These are phyloP conservation scores for Pheosia tremula DNA, from an alignment of 2,888 invertebrate genomes.

Conservation along the genomic window DNA sequence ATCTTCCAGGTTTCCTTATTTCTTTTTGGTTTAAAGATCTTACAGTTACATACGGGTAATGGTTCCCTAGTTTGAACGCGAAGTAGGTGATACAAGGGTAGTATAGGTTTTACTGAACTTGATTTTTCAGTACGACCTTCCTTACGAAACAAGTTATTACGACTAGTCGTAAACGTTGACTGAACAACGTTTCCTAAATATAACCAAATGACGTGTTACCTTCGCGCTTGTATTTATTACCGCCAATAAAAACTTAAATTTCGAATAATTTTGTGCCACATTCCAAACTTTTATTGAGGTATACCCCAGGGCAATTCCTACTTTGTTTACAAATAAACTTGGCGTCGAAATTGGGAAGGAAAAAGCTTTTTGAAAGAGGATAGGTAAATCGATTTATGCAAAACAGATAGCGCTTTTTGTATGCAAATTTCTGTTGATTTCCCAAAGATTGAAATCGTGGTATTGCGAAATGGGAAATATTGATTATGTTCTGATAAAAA, in stretches of 20 bases:
- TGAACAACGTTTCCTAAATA: constrained; percentile 30
- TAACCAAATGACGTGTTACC: constrained; percentile 38
- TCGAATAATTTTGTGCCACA: constrained; percentile 65
- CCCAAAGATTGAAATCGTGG: constrained; percentile 79
- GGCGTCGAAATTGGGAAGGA: constrained; percentile 78
- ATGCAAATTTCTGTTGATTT: constrained; percentile 83
- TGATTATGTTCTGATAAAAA: constrained; percentile 63
- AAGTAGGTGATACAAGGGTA: no score
- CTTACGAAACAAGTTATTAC: neutral
- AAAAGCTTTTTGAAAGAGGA: constrained; percentile 80
- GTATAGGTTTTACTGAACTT: no score
- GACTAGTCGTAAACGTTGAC: neutral
- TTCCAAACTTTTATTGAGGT: constrained; percentile 78
- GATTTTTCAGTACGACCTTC: no score
- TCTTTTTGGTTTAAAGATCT: no score
- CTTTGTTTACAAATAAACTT: constrained; percentile 83
- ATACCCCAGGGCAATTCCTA: constrained; percentile 79
- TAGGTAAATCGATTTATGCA: constrained; percentile 83
- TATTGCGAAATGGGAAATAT: constrained; percentile 75
- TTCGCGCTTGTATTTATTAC: constrained; percentile 47
- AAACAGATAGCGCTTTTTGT: constrained; percentile 82
- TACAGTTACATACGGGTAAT: no score
- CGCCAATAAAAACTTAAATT: constrained; percentile 53
- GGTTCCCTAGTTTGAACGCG: no score
- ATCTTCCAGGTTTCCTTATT: no score